These are phyloP conservation scores for Zhuqinia jingwanae DNA, from an alignment of 2,888 invertebrate species.

Conservation along the genomic window DNA sequence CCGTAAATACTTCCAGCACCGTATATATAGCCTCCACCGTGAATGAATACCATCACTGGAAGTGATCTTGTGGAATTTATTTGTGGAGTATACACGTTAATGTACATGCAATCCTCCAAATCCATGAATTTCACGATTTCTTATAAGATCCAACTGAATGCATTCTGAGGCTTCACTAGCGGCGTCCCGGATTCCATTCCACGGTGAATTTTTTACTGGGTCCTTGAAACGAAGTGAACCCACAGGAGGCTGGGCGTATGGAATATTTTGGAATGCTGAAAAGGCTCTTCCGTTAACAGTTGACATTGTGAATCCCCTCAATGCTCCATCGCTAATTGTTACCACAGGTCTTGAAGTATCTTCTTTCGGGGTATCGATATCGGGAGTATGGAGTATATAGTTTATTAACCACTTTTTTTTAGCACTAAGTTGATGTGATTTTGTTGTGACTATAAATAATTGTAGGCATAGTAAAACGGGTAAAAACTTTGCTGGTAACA, in stretches of 20 bases:
- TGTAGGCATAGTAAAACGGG: too few species aligned
- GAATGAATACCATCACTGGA: not conserved
- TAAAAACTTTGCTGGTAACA: too few species aligned
- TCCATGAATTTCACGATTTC: not conserved
- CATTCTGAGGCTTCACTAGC: not conserved
- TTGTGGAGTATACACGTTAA: slow-evolving; percentile 3
- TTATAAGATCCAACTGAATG: not conserved
- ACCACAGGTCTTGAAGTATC: too few species aligned
- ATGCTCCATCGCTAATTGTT: not conserved
- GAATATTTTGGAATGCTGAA: slow-evolving; percentile 20
- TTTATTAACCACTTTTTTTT: too few species aligned
- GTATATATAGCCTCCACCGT: not conserved
- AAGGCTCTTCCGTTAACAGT: not conserved
- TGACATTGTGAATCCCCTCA: slow-evolving; percentile 10
- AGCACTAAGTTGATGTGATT: too few species aligned
- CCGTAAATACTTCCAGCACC: not conserved
- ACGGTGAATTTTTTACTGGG: slow-evolving; percentile 9
- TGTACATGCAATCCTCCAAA: not conserved
- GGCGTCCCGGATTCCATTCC: slow-evolving; percentile 3
- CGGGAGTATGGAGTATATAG: too few species aligned
- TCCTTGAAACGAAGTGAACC: not conserved
- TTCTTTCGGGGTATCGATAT: too few species aligned
- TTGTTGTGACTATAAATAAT: too few species aligned
- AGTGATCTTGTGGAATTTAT: too few species aligned
- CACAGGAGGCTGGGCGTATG: slow-evolving; percentile 33